Percentiles rank a stretch among this genome's conserved stretches.
phyloP scores from a whole-genome alignment of 2,888 invertebrate species.

The Gortyna flavago region DNA sequence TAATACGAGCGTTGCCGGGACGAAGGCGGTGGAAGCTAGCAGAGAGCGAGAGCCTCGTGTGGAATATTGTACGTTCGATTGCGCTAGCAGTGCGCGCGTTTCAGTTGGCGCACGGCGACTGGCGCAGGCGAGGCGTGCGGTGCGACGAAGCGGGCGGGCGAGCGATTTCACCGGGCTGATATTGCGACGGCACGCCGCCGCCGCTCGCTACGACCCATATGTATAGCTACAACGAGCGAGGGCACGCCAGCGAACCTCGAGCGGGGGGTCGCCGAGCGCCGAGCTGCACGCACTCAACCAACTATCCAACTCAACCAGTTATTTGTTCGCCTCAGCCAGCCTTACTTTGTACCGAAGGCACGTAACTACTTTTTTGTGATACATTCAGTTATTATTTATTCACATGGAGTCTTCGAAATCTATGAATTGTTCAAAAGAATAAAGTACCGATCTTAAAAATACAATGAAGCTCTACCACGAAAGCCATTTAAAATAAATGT shows the following conservation, averaged over 20 bases:
- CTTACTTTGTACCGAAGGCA: constrained; percentile 75
- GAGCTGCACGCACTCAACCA: constrained; percentile 85
- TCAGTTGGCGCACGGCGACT: constrained; percentile 90
- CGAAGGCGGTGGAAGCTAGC: constrained; percentile 76
- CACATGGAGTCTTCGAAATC: constrained; percentile 55
- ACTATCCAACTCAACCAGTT: constrained; percentile 82
- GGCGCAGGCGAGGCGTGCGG: constrained; percentile 89
- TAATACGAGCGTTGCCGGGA: constrained; percentile 74
- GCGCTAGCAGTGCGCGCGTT: constrained; percentile 89
- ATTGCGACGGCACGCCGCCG: constrained; percentile 88
- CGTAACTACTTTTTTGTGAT: constrained; percentile 66
- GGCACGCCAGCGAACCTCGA: constrained; percentile 82
- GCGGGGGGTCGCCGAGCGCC: constrained; percentile 82
- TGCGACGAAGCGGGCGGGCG: constrained; percentile 88
- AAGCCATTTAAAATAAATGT: constrained; percentile 53
- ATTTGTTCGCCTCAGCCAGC: constrained; percentile 74
- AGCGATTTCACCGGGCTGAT: constrained; percentile 90
- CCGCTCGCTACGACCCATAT: constrained; percentile 86
- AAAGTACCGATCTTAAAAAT: constrained; percentile 52
- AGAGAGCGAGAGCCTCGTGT: constrained; percentile 81
- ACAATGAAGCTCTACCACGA: constrained; percentile 41
- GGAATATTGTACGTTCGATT: constrained; percentile 86
- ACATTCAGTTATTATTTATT: constrained; percentile 65
- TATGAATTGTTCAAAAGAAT: constrained; percentile 62
- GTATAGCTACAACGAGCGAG: constrained; percentile 86